Evolutionary conservation across 2,797 vertebrate species (phyloP).

Genomic region (Clarias pachynema): DNA sequence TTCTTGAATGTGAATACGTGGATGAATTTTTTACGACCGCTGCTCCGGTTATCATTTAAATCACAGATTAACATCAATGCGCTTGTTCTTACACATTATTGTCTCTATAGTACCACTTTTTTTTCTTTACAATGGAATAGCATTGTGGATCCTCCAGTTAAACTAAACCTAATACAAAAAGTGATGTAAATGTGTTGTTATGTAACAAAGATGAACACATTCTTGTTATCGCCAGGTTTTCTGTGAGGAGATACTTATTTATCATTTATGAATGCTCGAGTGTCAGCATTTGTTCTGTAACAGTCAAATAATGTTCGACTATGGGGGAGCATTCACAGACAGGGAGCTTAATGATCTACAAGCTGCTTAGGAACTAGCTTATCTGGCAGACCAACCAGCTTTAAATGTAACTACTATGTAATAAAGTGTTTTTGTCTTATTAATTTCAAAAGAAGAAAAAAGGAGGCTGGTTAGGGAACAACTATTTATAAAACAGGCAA

Average conservation of each 20-base stretch:
- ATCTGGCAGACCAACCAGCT: background rate
- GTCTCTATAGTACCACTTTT: background rate
- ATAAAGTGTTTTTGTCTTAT: background rate
- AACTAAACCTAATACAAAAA: background rate
- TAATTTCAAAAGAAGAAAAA: background rate
- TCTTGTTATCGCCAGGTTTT: background rate
- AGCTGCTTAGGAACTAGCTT: background rate
- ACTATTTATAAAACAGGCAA: background rate
- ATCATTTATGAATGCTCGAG: background rate
- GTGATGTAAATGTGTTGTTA: background rate
- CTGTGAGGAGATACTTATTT: background rate
- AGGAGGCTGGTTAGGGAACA: background rate
- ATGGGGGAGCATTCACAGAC: background rate
- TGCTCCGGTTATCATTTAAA: background rate
- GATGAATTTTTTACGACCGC: background rate
- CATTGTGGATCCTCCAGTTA: background rate
- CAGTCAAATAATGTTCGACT: background rate
- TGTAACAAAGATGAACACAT: background rate
- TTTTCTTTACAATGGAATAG: background rate
- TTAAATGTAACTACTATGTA: background rate
- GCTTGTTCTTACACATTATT: background rate
- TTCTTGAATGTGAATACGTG: background rate
- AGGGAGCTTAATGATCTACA: background rate
- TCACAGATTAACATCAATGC: background rate
- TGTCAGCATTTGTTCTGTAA: background rate